Conservation (phyloP, 2,888 invertebrate genomes). For the Sphecodes monilicornis region DNA sequence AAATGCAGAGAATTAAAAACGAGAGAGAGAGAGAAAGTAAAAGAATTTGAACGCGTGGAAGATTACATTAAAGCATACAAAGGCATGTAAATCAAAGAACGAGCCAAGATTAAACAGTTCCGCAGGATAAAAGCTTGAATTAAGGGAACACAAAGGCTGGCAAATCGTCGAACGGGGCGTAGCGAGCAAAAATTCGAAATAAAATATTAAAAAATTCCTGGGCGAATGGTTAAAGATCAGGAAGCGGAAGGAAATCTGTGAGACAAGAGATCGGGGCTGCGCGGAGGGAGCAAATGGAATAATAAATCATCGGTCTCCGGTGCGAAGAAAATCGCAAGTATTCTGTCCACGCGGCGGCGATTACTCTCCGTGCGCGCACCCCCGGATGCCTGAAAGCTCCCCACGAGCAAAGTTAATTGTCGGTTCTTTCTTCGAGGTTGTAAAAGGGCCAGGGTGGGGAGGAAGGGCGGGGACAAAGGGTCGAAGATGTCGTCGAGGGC, state of each 20-base stretch:
- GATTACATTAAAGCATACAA: not conserved
- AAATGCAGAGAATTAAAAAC: not conserved
- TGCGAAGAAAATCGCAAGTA: slow-evolving; percentile 16
- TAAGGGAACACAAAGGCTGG: slow-evolving; percentile 1
- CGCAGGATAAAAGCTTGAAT: not conserved
- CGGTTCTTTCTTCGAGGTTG: slow-evolving; percentile 14
- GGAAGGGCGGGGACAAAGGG: not conserved
- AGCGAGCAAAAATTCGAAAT: not conserved
- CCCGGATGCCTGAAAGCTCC: not conserved
- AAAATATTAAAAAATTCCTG: slow-evolving; percentile 3
- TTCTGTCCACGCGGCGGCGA: slow-evolving; percentile 32
- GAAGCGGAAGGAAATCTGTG: not conserved
- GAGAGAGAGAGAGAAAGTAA: too few species aligned
- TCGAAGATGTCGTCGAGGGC: slow-evolving; percentile 28
- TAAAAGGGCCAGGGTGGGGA: not conserved
- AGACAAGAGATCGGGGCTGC: not conserved
- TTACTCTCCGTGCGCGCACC: slow-evolving; percentile 17
- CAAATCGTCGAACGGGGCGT: not conserved
- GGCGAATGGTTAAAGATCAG: not conserved
- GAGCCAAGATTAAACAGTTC: not conserved
- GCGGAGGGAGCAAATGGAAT: slow-evolving; percentile 8
- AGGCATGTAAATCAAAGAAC: not conserved
- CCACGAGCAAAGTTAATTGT: slow-evolving; percentile 33
- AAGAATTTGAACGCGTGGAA: not conserved
- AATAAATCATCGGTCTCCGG: slow-evolving; percentile 12